Evolutionary conservation across 2,888 invertebrate genomes (phyloP).

Genomic region (Ophion slaviceki): DNA sequence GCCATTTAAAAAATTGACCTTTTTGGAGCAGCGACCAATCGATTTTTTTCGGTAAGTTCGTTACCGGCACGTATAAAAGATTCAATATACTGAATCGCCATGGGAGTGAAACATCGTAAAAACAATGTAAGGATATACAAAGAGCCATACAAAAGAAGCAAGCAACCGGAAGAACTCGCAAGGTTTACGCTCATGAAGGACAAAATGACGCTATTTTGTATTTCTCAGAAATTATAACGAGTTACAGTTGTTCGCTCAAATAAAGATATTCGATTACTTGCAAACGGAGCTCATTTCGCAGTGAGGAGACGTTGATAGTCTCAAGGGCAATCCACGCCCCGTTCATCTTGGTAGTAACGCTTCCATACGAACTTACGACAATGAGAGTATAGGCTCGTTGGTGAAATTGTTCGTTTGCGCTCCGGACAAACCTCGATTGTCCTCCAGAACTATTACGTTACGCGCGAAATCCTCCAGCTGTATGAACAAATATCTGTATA

Average conservation of each 20-base stretch:
- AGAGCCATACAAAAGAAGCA: neutral
- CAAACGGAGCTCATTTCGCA: neutral
- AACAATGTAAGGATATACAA: neutral
- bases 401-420: slow-evolving; percentile 76
- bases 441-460: slow-evolving; percentile 91
- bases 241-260: neutral
- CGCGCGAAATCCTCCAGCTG: slow-evolving; percentile 92
- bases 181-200: neutral
- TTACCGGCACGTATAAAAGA: neutral
- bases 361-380: slow-evolving; percentile 46
- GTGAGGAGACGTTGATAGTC: neutral
- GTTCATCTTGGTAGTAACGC: neutral
- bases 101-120: neutral
- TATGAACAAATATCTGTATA: slow-evolving; percentile 93
- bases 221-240: neutral
- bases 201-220: neutral
- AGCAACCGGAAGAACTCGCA: neutral
- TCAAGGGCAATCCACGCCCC: slow-evolving; percentile 1
- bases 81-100: neutral
- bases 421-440: slow-evolving; percentile 85
- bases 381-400: slow-evolving; percentile 53
- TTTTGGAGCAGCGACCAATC: neutral
- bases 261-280: neutral
- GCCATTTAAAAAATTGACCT: neutral
- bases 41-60: neutral